Conservation (phyloP, 2,113 vertebrate genomes). For the Spilogale gracilis region DNA sequence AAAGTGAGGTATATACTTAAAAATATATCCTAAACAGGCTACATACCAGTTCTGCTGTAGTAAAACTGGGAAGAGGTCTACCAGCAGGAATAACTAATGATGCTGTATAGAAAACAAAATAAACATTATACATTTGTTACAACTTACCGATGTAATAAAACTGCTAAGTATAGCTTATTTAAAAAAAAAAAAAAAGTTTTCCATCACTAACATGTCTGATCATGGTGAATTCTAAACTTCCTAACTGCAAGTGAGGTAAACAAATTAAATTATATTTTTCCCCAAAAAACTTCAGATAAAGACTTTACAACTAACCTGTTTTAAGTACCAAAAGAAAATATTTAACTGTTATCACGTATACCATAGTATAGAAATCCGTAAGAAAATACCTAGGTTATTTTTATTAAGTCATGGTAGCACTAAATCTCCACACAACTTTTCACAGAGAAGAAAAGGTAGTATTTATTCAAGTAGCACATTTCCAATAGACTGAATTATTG, state of each 20-base stretch:
- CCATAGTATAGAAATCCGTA: slow-evolving; percentile 24
- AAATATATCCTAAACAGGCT: slow-evolving; percentile 49
- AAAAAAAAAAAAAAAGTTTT: not conserved
- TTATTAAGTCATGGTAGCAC: not conserved
- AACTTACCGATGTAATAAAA: slow-evolving; percentile 60
- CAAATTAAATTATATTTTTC: slow-evolving; percentile 9
- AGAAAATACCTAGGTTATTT: slow-evolving; percentile 13
- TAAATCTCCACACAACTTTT: slow-evolving; percentile 29
- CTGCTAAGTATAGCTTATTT: slow-evolving; percentile 38
- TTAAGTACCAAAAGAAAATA: slow-evolving; percentile 53
- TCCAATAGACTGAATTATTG: not conserved
- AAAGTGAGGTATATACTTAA: not conserved
- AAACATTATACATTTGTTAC: not conserved
- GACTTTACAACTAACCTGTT: slow-evolving; percentile 39
- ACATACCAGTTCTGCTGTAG: slow-evolving; percentile 90
- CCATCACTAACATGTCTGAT: slow-evolving; percentile 24
- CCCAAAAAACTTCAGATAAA: slow-evolving; percentile 36
- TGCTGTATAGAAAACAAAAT: slow-evolving; percentile 72
- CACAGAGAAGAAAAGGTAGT: not conserved
- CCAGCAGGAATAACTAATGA: slow-evolving; percentile 90
- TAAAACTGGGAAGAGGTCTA: slow-evolving; percentile 89
- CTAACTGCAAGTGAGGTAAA: not conserved
- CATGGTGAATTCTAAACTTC: slow-evolving; percentile 31
- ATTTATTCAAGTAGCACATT: slow-evolving; percentile 46
- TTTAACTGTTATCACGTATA: slow-evolving; percentile 15